Conservation (phyloP, 2,113 vertebrate species). For the Pteruthius melanotis region DNA sequence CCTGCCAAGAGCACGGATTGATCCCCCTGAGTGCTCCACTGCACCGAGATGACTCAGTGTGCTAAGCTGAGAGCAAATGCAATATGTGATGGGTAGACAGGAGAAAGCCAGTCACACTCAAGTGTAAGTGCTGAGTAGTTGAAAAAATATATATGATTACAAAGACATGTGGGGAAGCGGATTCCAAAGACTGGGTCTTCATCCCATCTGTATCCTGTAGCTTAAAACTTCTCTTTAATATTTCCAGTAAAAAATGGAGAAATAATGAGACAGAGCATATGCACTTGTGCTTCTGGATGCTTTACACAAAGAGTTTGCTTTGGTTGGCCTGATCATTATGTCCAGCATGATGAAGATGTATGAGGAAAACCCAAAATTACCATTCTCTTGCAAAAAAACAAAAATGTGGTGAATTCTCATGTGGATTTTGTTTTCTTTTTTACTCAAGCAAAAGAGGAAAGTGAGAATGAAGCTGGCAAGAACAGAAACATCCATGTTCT, state of each 20-base stretch:
- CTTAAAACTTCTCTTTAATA: background rate
- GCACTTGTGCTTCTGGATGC: background rate
- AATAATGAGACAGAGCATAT: background rate
- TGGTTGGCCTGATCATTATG: background rate
- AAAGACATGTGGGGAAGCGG: background rate
- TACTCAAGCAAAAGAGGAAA: background rate
- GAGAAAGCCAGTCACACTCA: background rate
- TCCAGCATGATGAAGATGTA: background rate
- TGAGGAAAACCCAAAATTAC: background rate
- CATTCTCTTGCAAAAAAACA: background rate
- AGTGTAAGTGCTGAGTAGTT: background rate
- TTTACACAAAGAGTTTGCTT: background rate
- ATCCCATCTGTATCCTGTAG: background rate
- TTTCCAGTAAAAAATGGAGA: background rate
- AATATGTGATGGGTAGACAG: background rate
- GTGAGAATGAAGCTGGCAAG: background rate
- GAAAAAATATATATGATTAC: background rate
- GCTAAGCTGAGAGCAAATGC: background rate
- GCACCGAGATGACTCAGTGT: rapidly evolving
- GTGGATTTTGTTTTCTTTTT: background rate
- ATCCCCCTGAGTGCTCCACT: background rate
- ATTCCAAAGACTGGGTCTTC: background rate
- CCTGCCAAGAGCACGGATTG: background rate
- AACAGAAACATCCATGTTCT: background rate
- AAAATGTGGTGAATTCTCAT: background rate